Evolutionary conservation across 2,113 vertebrate species (phyloP).

Genomic region (Pseudorectes ferrugineus): DNA sequence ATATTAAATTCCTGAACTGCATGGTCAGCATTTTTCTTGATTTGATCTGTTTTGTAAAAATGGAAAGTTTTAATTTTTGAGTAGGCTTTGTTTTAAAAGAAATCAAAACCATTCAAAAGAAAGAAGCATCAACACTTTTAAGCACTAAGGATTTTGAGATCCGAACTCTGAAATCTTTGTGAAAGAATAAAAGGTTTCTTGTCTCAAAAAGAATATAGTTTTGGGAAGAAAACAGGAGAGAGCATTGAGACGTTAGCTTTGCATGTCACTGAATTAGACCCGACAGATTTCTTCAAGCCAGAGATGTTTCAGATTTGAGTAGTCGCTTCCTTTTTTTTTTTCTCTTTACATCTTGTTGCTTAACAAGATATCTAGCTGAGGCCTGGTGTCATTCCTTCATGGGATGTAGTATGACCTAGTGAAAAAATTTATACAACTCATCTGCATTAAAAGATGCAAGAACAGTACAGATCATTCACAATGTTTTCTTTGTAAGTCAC

Average conservation of each 20-base stretch:
- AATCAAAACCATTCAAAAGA: background rate
- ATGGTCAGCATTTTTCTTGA: background rate
- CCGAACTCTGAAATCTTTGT: background rate
- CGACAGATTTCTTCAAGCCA: background rate
- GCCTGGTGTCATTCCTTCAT: background rate
- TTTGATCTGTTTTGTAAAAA: background rate
- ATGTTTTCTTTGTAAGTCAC: background rate
- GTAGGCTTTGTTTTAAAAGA: background rate
- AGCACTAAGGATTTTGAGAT: background rate
- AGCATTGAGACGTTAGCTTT: accelerated
- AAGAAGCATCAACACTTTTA: background rate
- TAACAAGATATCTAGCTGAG: background rate
- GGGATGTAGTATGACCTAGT: background rate
- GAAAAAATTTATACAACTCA: background rate
- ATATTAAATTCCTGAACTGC: background rate
- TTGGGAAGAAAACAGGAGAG: background rate
- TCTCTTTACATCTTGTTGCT: background rate
- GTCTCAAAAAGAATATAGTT: background rate
- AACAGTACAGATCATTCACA: background rate
- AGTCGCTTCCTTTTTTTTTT: background rate
- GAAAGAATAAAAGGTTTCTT: background rate
- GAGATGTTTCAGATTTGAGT: background rate
- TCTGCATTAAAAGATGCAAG: background rate
- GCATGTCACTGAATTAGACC: background rate
- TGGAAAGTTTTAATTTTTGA: background rate